Conservation (phyloP, 2,888 invertebrate species). For the Rhingia rostrata region DNA sequence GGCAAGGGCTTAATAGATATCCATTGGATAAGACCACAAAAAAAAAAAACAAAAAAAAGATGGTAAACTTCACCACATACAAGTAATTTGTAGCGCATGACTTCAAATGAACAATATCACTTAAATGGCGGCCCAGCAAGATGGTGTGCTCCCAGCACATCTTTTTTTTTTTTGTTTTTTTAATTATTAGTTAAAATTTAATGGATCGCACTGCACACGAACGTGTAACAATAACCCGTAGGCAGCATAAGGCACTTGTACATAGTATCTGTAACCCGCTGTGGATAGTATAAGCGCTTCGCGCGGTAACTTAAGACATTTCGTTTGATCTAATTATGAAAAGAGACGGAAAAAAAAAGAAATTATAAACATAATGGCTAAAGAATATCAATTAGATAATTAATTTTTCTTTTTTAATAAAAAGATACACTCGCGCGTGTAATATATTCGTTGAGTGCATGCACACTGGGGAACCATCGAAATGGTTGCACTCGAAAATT, state of each 20-base stretch:
- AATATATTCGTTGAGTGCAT: conserved; percentile 28
- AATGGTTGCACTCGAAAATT: conserved; percentile 53
- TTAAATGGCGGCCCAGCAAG: conserved; percentile 75
- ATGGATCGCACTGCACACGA: conserved; percentile 20
- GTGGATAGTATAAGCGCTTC: conserved; percentile 25
- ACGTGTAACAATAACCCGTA: conserved; percentile 25
- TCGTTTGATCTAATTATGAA: conserved; percentile 61
- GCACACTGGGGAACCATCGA: conserved; percentile 35
- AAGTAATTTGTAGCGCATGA: conserved; percentile 73
- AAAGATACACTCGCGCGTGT: conserved; percentile 44
- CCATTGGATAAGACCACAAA: background rate
- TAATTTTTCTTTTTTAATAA: conserved; percentile 27
- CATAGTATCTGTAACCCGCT: conserved; percentile 23
- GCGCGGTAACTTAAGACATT: conserved; percentile 39
- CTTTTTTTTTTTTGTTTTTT: conserved; percentile 31
- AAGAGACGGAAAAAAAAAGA: conserved; percentile 7
- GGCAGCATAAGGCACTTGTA: conserved; percentile 36
- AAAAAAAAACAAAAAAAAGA: conserved; percentile 2
- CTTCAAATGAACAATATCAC: conserved; percentile 75
- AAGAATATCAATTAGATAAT: conserved; percentile 39
- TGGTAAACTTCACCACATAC: conserved; percentile 55
- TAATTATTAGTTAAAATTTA: conserved; percentile 36
- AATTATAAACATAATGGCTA: background rate
- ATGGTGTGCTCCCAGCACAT: conserved; percentile 77
- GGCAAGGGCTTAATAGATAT: conserved; percentile 18